Percentiles rank a stretch among this genome's conserved stretches.
Conservation (phyloP, 2,113 vertebrate genomes). For the Tylochromis polylepis region DNA sequence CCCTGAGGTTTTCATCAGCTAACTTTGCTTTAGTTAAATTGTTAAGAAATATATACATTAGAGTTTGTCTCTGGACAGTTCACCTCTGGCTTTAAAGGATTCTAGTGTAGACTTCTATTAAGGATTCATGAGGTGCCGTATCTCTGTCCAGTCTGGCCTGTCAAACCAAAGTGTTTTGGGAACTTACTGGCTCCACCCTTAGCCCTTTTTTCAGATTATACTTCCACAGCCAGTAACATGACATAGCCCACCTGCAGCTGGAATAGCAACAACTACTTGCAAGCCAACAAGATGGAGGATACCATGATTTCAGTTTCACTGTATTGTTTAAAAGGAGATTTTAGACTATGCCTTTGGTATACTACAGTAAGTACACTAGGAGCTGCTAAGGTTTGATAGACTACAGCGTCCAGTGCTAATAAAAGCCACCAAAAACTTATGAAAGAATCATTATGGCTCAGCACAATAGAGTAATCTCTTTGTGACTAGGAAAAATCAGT, state of each 20-base stretch:
- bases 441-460: not conserved
- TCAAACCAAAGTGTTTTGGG: not conserved
- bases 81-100: not conserved
- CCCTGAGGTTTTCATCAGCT: not conserved
- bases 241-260: not conserved
- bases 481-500: not conserved
- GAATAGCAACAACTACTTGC: not conserved
- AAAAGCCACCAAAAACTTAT: not conserved
- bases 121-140: not conserved
- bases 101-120: not conserved
- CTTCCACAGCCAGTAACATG: not conserved
- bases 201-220: not conserved
- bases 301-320: not conserved
- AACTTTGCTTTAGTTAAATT: not conserved
- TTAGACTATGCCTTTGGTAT: not conserved
- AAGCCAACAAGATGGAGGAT: not conserved
- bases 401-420: not conserved
- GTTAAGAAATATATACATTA: not conserved
- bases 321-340: not conserved
- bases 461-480: not conserved
- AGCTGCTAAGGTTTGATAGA: not conserved
- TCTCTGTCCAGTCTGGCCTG: not conserved
- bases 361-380: not conserved
- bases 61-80: not conserved
- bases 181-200: not conserved